phyloP scores from a whole-genome alignment of 2,797 vertebrate genomes.

The Enoplosus armatus region DNA sequence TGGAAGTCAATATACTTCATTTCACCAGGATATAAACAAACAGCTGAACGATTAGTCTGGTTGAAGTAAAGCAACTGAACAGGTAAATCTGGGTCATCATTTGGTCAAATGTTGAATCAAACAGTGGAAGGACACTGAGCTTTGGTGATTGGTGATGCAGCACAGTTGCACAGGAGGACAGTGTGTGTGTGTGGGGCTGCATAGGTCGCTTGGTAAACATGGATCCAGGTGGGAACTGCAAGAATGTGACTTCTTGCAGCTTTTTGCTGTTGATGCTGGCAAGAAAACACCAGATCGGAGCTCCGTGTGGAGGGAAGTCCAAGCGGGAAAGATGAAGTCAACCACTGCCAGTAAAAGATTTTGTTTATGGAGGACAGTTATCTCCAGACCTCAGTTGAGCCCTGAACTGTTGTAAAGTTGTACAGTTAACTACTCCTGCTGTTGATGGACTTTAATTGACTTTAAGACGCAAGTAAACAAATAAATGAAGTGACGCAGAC shows the following conservation, averaged over 20 bases:
- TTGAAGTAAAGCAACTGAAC: too few species aligned
- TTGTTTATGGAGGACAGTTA: neutral
- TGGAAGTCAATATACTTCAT: too few species aligned
- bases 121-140: too few species aligned
- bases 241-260: too few species aligned
- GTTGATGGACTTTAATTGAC: neutral
- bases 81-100: neutral
- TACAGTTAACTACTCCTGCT: neutral
- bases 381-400: neutral
- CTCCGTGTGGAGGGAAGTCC: neutral
- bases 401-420: neutral
- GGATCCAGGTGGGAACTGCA: too few species aligned
- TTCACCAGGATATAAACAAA: too few species aligned
- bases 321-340: neutral
- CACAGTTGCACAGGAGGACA: neutral
- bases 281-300: neutral
- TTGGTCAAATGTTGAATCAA: too few species aligned
- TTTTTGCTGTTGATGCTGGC: too few species aligned
- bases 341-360: rapidly evolving
- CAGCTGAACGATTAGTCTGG: too few species aligned
- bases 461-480: neutral
- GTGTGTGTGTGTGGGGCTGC: too few species aligned
- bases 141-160: neutral
- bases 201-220: too few species aligned
- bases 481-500: neutral